Conservation (phyloP, 2,888 invertebrate genomes). For the Orthonychiurus folsomi region DNA sequence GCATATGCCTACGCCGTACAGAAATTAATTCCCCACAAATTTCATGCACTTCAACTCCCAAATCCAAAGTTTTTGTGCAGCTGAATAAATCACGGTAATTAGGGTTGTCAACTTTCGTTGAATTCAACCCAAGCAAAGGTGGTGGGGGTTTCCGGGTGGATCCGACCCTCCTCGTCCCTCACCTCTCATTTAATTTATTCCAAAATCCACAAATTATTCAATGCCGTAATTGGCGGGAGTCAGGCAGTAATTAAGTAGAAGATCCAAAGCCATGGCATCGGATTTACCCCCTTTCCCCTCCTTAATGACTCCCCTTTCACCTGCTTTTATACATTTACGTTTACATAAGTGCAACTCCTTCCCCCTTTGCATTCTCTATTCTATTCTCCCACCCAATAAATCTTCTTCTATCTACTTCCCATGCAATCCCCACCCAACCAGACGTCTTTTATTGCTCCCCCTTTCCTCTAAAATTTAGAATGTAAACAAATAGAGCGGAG, state of each 20-base stretch:
- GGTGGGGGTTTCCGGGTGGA: too few species aligned
- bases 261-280: neutral
- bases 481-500: constrained; percentile 1
- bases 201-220: constrained; percentile 1
- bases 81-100: too few species aligned
- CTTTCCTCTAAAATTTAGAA: neutral
- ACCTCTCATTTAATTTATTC: neutral
- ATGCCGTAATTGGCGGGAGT: neutral
- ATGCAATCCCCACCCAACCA: too few species aligned
- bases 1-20: too few species aligned
- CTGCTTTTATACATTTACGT: too few species aligned
- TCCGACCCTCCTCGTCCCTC: too few species aligned
- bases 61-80: too few species aligned
- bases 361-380: neutral
- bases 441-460: neutral
- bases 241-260: neutral
- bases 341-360: neutral
- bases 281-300: neutral
- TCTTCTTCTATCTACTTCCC: too few species aligned
- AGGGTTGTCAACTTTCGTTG: too few species aligned
- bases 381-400: neutral
- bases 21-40: too few species aligned
- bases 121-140: too few species aligned
- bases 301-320: neutral
- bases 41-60: too few species aligned